A percentile compares a stretch with the other conserved stretches of the same genome.
phyloP scores from a whole-genome alignment of 2,888 invertebrate species.

The Lasioglossum oenotherae region DNA sequence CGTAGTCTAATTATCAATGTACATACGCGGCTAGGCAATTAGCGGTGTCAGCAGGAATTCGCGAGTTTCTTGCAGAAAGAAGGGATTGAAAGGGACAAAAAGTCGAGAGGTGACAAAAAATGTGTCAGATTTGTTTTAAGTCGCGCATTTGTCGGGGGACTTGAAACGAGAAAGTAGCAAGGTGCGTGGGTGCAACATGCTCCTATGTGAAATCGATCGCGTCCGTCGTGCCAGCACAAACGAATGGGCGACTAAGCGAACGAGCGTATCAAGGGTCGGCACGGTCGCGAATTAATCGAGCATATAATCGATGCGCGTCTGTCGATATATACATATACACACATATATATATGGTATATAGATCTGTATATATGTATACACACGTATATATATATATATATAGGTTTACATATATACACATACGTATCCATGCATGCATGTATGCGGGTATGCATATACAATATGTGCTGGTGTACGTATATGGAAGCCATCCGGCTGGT shows the following conservation, averaged over 20 bases:
- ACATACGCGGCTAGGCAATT: background rate
- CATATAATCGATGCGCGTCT: slow-evolving; percentile 83
- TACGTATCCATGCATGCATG: background rate
- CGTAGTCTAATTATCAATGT: background rate
- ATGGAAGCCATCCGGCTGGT: slow-evolving; percentile 62
- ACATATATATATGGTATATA: background rate
- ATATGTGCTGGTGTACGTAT: too few species aligned
- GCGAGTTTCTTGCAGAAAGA: background rate
- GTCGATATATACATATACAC: slow-evolving; percentile 62
- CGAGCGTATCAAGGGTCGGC: slow-evolving; percentile 75
- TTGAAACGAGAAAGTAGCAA: slow-evolving; percentile 62
- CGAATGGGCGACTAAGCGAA: slow-evolving; percentile 65
- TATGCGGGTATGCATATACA: too few species aligned
- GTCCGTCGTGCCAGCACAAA: slow-evolving; percentile 48
- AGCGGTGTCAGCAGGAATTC: background rate
- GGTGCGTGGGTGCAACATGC: slow-evolving; percentile 49
- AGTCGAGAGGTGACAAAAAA: background rate
- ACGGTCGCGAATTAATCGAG: slow-evolving; percentile 83
- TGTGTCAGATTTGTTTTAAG: background rate
- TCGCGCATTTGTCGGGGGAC: slow-evolving; percentile 19
- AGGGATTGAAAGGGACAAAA: background rate
- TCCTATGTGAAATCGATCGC: slow-evolving; percentile 62
- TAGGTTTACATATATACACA: background rate
- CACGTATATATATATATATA: background rate
- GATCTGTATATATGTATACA: background rate